A percentile compares a stretch with the other conserved stretches of the same genome.
These are phyloP conservation scores for Clarias batrachus DNA, from an alignment of 2,113 vertebrate species.

Conservation along the genomic window DNA sequence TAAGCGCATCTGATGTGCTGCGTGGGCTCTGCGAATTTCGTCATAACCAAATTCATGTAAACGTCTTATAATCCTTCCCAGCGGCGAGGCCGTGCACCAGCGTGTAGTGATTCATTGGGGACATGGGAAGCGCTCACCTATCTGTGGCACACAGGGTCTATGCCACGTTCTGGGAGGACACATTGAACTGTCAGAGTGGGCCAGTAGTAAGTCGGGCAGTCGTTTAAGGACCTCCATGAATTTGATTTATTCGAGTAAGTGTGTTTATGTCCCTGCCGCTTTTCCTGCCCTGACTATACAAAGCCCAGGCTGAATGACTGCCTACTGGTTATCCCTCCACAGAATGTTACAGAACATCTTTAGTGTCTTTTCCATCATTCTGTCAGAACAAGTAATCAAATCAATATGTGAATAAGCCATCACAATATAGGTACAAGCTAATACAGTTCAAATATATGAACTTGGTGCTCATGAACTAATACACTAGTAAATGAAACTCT, in stretches of 20 bases:
- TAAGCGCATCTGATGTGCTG: not conserved
- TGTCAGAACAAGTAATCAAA: too few relatives aligned
- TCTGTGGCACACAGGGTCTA: not conserved
- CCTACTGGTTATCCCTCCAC: not conserved
- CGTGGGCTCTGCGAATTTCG: not conserved
- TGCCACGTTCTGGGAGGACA: not conserved
- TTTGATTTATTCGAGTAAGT: not conserved
- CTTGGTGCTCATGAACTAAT: not conserved
- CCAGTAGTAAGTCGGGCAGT: not conserved
- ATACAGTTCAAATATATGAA: not conserved
- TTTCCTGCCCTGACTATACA: not conserved
- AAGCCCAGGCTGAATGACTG: not conserved
- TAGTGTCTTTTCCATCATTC: not conserved
- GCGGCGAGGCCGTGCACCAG: too few relatives aligned
- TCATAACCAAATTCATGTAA: slow-evolving; percentile 9
- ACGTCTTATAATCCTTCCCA: not conserved
- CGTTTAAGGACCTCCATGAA: slow-evolving; percentile 18
- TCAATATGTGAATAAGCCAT: not conserved
- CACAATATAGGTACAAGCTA: not conserved
- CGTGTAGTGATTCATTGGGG: not conserved
- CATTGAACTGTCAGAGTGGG: not conserved
- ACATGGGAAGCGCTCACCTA: not conserved
- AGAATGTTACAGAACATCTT: not conserved
- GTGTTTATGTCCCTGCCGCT: not conserved
- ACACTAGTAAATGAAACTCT: not conserved